phyloP scores from a whole-genome alignment of 2,888 invertebrate genomes.

The Meliscaeva auricollis region DNA sequence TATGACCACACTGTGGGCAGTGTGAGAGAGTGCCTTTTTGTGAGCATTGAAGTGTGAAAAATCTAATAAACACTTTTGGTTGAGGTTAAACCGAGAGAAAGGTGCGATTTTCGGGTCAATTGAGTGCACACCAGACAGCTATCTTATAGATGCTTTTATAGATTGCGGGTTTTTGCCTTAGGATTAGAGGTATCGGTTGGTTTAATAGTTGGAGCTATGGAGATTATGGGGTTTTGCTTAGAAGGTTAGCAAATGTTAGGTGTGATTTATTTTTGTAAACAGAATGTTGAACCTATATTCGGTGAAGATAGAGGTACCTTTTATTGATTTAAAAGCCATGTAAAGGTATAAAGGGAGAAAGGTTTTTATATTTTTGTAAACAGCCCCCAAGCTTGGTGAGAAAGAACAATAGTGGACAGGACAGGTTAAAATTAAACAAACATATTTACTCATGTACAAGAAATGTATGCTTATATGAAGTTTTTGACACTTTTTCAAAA shows the following conservation, averaged over 20 bases:
- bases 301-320: not conserved
- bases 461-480: too few species aligned
- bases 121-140: conserved; percentile 68
- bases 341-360: not conserved
- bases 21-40: conserved; percentile 46
- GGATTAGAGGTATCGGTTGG: too few species aligned
- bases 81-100: conserved; percentile 73
- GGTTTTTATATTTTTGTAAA: too few species aligned
- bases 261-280: conserved; percentile 37
- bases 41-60: conserved; percentile 73
- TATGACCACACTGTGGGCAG: conserved; percentile 29
- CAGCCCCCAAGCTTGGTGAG: too few species aligned
- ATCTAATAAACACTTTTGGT: conserved; percentile 70
- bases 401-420: too few species aligned
- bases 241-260: conserved; percentile 25
- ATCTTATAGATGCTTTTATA: conserved; percentile 37
- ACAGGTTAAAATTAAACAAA: too few species aligned
- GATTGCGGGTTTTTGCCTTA: conserved; percentile 6
- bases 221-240: conserved; percentile 4
- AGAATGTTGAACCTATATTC: conserved; percentile 10
- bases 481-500: too few species aligned
- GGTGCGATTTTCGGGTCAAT: conserved; percentile 74
- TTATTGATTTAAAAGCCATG: conserved; percentile 19
- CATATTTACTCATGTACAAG: too few species aligned
- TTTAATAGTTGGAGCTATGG: not conserved